Evolutionary conservation across 1,140 invertebrate species (phyloP).

Genomic region (Meloidogyne exigua): DNA sequence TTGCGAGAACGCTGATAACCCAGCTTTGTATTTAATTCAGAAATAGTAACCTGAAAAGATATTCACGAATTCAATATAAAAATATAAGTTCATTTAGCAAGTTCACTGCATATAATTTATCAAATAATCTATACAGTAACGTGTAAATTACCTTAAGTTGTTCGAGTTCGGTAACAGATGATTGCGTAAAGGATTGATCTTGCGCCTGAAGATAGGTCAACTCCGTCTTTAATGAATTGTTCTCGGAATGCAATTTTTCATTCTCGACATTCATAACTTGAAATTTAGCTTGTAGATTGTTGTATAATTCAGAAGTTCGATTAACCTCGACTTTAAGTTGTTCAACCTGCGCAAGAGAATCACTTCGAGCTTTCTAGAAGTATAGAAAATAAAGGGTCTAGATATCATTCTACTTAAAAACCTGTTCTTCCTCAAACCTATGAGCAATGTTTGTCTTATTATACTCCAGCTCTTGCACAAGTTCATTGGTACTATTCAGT

Average conservation of each 20-base stretch:
- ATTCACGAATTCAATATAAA: background rate
- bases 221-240: background rate
- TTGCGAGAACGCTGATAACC: conserved; percentile 5
- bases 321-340: background rate
- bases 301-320: background rate
- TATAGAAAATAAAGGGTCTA: too few species aligned
- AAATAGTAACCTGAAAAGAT: conserved; percentile 5
- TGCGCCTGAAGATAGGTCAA: background rate
- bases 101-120: too few species aligned
- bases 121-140: too few species aligned
- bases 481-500: background rate
- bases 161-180: background rate
- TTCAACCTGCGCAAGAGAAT: background rate
- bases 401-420: background rate
- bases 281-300: background rate
- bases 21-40: conserved; percentile 15
- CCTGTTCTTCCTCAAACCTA: background rate
- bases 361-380: background rate
- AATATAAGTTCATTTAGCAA: background rate
- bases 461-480: background rate
- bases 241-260: background rate
- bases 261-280: background rate
- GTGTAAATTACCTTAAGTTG: conserved; percentile 5
- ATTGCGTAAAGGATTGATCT: background rate
- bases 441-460: background rate